phyloP scores from a whole-genome alignment of 2,113 vertebrate genomes.

The Psilopogon haemacephalus region DNA sequence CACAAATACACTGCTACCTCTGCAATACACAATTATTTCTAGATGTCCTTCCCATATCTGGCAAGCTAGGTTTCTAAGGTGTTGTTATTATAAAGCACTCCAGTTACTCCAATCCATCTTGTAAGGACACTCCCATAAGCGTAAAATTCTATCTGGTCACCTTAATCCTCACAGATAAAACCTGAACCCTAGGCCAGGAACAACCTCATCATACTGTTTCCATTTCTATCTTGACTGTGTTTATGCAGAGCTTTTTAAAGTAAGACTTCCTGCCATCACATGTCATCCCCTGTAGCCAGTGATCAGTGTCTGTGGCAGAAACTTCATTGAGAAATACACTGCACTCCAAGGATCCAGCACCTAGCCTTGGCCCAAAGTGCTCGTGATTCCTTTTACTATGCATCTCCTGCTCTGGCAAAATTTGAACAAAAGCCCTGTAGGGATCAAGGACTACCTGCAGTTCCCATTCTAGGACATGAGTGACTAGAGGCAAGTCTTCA shows the following conservation, averaged over 20 bases:
- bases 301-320: neutral
- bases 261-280: neutral
- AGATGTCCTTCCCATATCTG: neutral
- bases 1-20: neutral
- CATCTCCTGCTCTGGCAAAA: neutral
- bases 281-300: neutral
- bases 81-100: neutral
- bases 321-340: neutral
- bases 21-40: neutral
- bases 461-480: neutral
- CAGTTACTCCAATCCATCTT: neutral
- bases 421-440: neutral
- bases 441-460: neutral
- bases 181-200: neutral
- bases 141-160: neutral
- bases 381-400: neutral
- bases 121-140: neutral
- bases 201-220: neutral
- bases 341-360: neutral
- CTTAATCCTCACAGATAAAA: neutral
- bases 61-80: neutral
- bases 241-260: neutral
- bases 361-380: neutral
- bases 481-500: neutral
- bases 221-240: neutral